phyloP scores from a whole-genome alignment of 2,113 vertebrate genomes.

The Guaruba guarouba region DNA sequence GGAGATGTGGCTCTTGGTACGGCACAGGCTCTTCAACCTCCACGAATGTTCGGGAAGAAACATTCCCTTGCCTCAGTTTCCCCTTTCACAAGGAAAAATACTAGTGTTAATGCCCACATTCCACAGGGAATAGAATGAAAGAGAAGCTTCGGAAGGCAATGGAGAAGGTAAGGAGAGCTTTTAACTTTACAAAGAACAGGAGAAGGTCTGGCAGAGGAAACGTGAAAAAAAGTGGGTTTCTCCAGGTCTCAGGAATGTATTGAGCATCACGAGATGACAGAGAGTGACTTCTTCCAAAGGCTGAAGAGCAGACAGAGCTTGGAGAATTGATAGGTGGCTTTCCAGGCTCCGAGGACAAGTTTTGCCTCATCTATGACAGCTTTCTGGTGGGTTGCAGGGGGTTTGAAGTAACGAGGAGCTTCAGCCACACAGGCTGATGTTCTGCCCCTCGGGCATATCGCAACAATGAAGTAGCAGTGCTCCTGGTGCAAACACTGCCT shows the following conservation, averaged over 20 bases:
- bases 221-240: neutral
- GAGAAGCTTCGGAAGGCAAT: neutral
- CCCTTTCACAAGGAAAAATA: neutral
- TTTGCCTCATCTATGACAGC: neutral
- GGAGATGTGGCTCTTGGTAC: neutral
- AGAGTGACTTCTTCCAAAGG: neutral
- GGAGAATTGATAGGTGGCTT: neutral
- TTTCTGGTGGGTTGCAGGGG: neutral
- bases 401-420: neutral
- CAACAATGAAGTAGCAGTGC: rapidly evolving
- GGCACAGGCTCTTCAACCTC: neutral
- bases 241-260: neutral
- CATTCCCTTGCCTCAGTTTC: neutral
- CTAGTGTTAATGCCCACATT: neutral
- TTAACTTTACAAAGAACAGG: neutral
- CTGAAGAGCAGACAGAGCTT: neutral
- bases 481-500: rapidly evolving
- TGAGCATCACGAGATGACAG: neutral
- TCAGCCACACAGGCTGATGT: neutral
- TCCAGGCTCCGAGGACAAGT: rapidly evolving
- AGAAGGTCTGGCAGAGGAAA: neutral
- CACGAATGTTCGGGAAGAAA: neutral
- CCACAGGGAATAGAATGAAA: neutral
- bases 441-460: rapidly evolving
- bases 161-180: neutral